Percentiles rank a stretch among this genome's conserved stretches.
Conservation (phyloP, 1,140 invertebrate species). For the Leucophenga varia region DNA sequence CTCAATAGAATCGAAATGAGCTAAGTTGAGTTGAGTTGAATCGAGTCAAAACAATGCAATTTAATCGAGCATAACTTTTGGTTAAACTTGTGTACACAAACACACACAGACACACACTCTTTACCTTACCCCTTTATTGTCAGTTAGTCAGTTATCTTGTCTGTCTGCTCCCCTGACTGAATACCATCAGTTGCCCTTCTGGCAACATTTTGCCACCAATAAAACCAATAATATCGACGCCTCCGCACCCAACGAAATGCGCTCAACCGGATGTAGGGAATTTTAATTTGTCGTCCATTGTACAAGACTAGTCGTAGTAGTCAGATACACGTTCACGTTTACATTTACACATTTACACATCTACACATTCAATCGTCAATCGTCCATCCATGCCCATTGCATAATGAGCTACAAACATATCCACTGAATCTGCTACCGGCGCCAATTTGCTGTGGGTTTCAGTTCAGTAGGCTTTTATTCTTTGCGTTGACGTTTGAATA, state of each 20-base stretch:
- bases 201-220: too few relatives aligned
- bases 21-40: too few relatives aligned
- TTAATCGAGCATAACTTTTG: slow-evolving; percentile 55
- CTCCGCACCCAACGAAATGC: too few relatives aligned
- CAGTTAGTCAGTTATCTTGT: too few relatives aligned
- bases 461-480: too few relatives aligned
- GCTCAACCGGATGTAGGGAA: slow-evolving; percentile 47
- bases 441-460: slow-evolving; percentile 10
- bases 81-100: slow-evolving; percentile 42
- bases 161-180: too few relatives aligned
- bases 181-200: too few relatives aligned
- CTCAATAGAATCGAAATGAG: too few relatives aligned
- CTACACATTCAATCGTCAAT: slow-evolving; percentile 4
- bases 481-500: too few relatives aligned
- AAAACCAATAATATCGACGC: too few relatives aligned
- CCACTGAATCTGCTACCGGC: too few relatives aligned
- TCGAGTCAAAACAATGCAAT: slow-evolving; percentile 34
- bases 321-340: not conserved
- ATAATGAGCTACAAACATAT: too few relatives aligned
- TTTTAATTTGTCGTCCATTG: slow-evolving; percentile 54
- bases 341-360: slow-evolving; percentile 36
- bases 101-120: slow-evolving; percentile 36
- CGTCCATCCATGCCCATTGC: slow-evolving; percentile 30
- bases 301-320: slow-evolving; percentile 25
- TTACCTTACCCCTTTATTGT: not conserved